A percentile compares a stretch with the other conserved stretches of the same genome.
These are phyloP conservation scores for Linyphia triangularis DNA, from an alignment of 2,888 invertebrate genomes.

Conservation along the genomic window DNA sequence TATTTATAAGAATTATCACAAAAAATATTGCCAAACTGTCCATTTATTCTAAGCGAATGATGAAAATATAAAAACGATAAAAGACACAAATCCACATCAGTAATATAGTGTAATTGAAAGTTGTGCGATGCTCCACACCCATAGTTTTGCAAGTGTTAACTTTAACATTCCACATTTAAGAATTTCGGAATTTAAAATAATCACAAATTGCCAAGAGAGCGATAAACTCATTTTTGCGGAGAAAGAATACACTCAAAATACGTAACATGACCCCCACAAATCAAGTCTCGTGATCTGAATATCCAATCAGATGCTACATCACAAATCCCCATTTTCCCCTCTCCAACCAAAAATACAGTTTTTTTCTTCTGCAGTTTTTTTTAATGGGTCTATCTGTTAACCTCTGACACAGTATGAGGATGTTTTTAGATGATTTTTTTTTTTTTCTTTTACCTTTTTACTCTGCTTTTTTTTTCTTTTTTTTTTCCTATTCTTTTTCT, in stretches of 20 bases:
- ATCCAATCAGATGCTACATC: slow-evolving; percentile 68
- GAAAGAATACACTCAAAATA: slow-evolving; percentile 45
- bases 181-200: not conserved
- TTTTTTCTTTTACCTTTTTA: slow-evolving; percentile 15
- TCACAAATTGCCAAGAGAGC: slow-evolving; percentile 18
- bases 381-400: slow-evolving; percentile 74
- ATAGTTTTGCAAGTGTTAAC: too few relatives aligned
- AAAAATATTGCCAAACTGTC: too few relatives aligned
- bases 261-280: slow-evolving; percentile 75
- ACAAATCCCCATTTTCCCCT: slow-evolving; percentile 14
- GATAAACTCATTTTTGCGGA: slow-evolving; percentile 6
- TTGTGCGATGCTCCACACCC: too few relatives aligned
- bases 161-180: too few relatives aligned
- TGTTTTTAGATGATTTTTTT: slow-evolving; percentile 64
- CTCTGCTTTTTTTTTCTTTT: slow-evolving; percentile 2
- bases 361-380: slow-evolving; percentile 46
- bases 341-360: not conserved
- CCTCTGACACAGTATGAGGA: slow-evolving; percentile 71
- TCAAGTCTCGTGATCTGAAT: slow-evolving; percentile 71
- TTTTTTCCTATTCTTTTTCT: not conserved
- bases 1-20: too few relatives aligned
- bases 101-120: too few relatives aligned
- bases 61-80: too few relatives aligned
- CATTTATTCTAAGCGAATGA: too few relatives aligned
- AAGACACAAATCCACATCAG: too few relatives aligned